These are phyloP conservation scores for Abrostola tripartita DNA, from an alignment of 2,888 invertebrate species.

Conservation along the genomic window DNA sequence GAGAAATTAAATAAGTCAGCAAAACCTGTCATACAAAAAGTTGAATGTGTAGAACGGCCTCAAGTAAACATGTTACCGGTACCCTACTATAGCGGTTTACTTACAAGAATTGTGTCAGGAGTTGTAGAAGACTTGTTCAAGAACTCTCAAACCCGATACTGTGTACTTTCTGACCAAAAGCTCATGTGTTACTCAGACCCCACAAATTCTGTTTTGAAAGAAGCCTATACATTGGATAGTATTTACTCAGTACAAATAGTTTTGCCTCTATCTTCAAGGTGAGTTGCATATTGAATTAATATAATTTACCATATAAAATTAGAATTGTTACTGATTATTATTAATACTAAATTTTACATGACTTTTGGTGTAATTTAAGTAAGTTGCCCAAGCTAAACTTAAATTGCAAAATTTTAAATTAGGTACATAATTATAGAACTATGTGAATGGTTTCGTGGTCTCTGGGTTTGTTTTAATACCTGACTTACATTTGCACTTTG, in stretches of 20 bases:
- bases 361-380: background rate
- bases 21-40: conserved; percentile 65
- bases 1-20: conserved; percentile 77
- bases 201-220: conserved; percentile 90
- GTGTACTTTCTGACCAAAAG: conserved; percentile 91
- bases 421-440: no score
- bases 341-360: background rate
- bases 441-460: no score
- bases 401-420: no score
- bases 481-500: no score
- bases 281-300: conserved; percentile 41
- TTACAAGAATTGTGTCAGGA: conserved; percentile 89
- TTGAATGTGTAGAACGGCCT: conserved; percentile 84
- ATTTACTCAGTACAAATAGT: conserved; percentile 90
- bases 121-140: conserved; percentile 92
- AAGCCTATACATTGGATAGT: conserved; percentile 90
- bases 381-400: background rate
- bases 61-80: conserved; percentile 80
- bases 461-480: no score
- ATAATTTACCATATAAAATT: background rate
- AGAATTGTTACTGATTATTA: background rate
- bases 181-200: conserved; percentile 93
- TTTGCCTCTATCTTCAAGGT: conserved; percentile 86
- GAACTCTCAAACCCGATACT: conserved; percentile 92
- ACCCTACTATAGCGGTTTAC: conserved; percentile 88